A percentile compares a stretch with the other conserved stretches of the same genome.
phyloP scores from a whole-genome alignment of 1,140 invertebrate species.

The Thaumetopoea pityocampa region DNA sequence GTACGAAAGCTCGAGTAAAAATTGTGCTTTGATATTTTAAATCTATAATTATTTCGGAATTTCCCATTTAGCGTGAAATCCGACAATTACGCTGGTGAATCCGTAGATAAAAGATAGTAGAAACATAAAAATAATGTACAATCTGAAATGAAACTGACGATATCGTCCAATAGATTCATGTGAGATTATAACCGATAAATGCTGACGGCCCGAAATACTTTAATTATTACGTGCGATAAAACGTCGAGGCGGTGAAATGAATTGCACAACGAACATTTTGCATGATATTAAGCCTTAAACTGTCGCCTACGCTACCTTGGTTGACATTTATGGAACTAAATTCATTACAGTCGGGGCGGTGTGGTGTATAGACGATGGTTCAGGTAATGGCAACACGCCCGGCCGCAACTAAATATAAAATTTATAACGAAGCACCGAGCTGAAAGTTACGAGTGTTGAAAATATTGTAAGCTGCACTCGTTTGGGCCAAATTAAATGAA shows the following conservation, averaged over 20 bases:
- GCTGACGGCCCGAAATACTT: neutral
- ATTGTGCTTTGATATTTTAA: no score
- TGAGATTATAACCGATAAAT: slow-evolving; percentile 4
- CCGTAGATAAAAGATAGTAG: no score
- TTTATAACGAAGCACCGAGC: slow-evolving; percentile 59
- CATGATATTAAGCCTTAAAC: slow-evolving; percentile 13
- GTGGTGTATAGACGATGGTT: slow-evolving; percentile 30
- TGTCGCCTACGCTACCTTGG: slow-evolving; percentile 9
- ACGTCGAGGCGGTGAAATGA: slow-evolving; percentile 1
- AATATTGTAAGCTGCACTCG: slow-evolving; percentile 70
- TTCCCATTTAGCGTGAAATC: no score
- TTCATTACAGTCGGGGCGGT: slow-evolving; percentile 39
- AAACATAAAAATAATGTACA: slow-evolving; percentile 19
- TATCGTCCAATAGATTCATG: slow-evolving; percentile 10
- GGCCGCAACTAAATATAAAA: slow-evolving; percentile 49
- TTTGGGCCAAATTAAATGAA: slow-evolving; percentile 71
- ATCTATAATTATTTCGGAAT: no score
- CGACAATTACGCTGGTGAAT: no score
- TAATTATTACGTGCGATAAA: neutral
- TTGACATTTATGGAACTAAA: slow-evolving; percentile 27
- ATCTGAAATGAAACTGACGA: slow-evolving; percentile 13
- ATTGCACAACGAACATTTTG: slow-evolving; percentile 5
- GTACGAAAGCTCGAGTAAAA: no score
- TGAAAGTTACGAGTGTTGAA: slow-evolving; percentile 58
- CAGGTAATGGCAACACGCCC: slow-evolving; percentile 32